Evolutionary conservation across 64 coral and sea anemone genomes (phyloP).

Genomic region (Montipora capricornis): DNA sequence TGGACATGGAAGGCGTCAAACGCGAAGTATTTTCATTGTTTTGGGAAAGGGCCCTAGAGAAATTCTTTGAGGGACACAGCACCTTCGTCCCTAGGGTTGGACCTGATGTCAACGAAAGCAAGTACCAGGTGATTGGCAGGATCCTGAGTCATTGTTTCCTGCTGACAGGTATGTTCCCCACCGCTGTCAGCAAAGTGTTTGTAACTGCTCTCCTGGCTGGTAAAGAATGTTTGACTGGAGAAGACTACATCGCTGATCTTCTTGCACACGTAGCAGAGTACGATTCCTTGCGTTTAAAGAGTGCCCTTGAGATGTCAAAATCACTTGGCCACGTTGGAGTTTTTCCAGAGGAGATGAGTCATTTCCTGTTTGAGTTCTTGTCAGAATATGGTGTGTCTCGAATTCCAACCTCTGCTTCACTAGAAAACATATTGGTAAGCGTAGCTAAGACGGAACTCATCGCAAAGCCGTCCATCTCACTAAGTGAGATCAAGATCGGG

Average conservation of each 20-base stretch:
- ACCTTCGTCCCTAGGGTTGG: slow-evolving; percentile 52
- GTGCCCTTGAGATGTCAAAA: not conserved
- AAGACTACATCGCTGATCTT: slow-evolving; percentile 41
- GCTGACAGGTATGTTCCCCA: slow-evolving; percentile 49
- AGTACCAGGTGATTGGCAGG: slow-evolving; percentile 42
- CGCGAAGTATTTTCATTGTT: slow-evolving; percentile 37
- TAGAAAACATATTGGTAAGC: no score
- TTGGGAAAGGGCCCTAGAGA: slow-evolving; percentile 54
- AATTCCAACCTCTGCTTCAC: no score
- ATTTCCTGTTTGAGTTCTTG: slow-evolving; percentile 41
- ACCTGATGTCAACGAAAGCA: slow-evolving; percentile 36
- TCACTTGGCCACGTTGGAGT: not conserved
- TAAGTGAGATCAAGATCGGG: no score
- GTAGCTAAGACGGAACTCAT: no score
- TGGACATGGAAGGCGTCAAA: slow-evolving; percentile 59
- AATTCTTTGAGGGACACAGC: slow-evolving; percentile 58
- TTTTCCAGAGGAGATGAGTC: slow-evolving; percentile 21
- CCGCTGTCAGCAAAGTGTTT: slow-evolving; percentile 55
- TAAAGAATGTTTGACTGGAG: slow-evolving; percentile 25
- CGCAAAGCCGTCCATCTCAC: no score
- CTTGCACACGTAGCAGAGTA: slow-evolving; percentile 49
- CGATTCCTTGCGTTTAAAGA: slow-evolving; percentile 35
- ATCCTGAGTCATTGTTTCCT: slow-evolving; percentile 55
- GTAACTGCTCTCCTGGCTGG: slow-evolving; percentile 54
- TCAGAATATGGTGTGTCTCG: slow-evolving; percentile 44